These are phyloP conservation scores for Cerastoderma edule DNA, from an alignment of 2,888 invertebrate genomes.

Conservation along the genomic window DNA sequence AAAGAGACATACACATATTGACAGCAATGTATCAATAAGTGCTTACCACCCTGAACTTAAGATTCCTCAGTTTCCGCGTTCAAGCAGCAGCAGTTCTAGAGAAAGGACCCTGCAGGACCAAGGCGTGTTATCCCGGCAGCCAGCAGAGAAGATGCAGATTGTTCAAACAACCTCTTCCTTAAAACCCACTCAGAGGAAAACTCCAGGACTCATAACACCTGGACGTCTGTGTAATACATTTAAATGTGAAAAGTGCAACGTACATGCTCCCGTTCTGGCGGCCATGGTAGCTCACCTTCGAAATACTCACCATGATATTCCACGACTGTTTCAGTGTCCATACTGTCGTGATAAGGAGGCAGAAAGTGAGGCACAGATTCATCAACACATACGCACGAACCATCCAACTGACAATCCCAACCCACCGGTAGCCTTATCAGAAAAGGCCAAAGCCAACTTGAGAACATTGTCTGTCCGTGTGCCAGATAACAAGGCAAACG, in stretches of 20 bases:
- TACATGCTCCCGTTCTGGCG: conserved; percentile 77
- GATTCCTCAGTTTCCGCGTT: conserved; percentile 45
- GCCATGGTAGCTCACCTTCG: conserved; percentile 76
- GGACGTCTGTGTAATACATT: conserved; percentile 64
- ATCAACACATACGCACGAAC: conserved; percentile 69
- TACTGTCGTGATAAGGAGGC: conserved; percentile 74
- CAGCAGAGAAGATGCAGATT: not conserved
- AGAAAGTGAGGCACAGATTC: conserved; percentile 71
- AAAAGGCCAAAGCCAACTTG: conserved; percentile 71
- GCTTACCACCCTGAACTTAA: conserved; percentile 33
- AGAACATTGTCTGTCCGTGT: conserved; percentile 68
- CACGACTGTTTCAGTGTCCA: conserved; percentile 73
- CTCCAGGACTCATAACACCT: conserved; percentile 1
- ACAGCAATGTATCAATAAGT: not conserved
- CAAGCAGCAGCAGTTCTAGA: not conserved
- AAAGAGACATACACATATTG: not conserved
- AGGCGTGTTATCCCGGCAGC: not conserved
- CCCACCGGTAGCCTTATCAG: conserved; percentile 76
- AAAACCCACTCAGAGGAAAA: conserved; percentile 7
- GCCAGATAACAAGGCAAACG: conserved; percentile 66
- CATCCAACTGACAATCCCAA: conserved; percentile 74
- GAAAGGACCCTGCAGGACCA: not conserved
- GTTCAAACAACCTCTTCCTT: not conserved
- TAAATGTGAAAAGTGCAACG: conserved; percentile 77
- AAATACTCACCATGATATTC: conserved; percentile 71